These are phyloP conservation scores for Macropus fuliginosus DNA, from an alignment of 2,797 vertebrate genomes.

Conservation along the genomic window DNA sequence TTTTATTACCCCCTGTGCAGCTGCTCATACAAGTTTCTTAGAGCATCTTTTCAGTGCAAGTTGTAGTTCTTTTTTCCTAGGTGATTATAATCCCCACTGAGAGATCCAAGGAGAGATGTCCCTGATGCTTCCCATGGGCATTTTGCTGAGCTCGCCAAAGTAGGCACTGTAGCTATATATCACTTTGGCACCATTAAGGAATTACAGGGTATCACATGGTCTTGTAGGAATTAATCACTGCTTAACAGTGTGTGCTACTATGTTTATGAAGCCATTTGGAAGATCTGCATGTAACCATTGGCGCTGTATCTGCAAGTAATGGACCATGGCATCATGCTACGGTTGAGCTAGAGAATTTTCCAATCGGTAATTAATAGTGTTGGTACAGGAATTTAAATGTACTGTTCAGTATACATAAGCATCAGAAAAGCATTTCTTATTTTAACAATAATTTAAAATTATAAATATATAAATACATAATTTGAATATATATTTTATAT, in stretches of 20 bases:
- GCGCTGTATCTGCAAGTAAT: slow-evolving; percentile 77
- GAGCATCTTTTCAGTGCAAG: slow-evolving; percentile 38
- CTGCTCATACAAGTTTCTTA: background rate
- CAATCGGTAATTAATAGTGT: slow-evolving; percentile 81
- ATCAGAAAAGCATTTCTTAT: background rate
- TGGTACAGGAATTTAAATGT: slow-evolving; percentile 60
- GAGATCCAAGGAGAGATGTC: slow-evolving; percentile 65
- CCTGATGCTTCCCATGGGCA: slow-evolving; percentile 67
- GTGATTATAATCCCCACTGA: slow-evolving; percentile 81
- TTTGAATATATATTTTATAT: slow-evolving; percentile 57
- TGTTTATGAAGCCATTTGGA: slow-evolving; percentile 83
- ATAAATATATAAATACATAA: slow-evolving; percentile 9
- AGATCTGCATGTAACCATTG: slow-evolving; percentile 79
- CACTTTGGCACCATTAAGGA: slow-evolving; percentile 83
- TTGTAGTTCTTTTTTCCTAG: slow-evolving; percentile 76
- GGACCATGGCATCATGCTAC: slow-evolving; percentile 75
- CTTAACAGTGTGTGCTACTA: slow-evolving; percentile 81
- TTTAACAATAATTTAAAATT: background rate
- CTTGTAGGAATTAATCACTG: slow-evolving; percentile 85
- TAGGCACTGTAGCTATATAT: slow-evolving; percentile 76
- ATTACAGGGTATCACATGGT: slow-evolving; percentile 77
- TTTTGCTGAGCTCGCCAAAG: slow-evolving; percentile 83
- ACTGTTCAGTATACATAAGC: slow-evolving; percentile 59
- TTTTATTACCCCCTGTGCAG: slow-evolving; percentile 48
- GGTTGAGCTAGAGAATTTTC: slow-evolving; percentile 70